phyloP scores from a whole-genome alignment of 53 echinoderm and acorn worm species.

The Zoroaster sp. region DNA sequence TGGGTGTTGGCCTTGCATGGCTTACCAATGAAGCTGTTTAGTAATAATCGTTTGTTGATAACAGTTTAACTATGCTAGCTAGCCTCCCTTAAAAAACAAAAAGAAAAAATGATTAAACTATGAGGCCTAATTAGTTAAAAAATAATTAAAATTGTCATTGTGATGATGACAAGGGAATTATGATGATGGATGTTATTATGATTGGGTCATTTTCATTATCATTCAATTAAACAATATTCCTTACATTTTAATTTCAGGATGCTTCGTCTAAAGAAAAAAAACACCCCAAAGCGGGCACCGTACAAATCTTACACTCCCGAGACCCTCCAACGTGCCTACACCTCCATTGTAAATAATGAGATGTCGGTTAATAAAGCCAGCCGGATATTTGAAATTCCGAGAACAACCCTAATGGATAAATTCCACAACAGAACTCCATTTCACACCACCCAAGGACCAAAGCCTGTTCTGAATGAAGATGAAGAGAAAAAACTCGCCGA shows the following conservation, averaged over 20 bases:
- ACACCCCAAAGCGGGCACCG: too few species aligned
- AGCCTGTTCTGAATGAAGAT: conserved; percentile 11
- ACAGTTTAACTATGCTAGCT: too few species aligned
- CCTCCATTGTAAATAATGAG: background rate
- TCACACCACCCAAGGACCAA: conserved; percentile 37
- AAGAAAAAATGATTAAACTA: too few species aligned
- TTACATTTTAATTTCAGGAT: background rate
- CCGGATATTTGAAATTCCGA: background rate
- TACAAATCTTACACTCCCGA: background rate
- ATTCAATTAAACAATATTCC: background rate
- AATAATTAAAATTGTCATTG: too few species aligned
- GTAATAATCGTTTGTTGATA: too few species aligned
- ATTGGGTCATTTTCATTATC: background rate
- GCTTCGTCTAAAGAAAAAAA: background rate
- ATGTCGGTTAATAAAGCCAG: background rate
- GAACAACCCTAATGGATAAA: conserved; percentile 18
- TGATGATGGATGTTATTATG: background rate
- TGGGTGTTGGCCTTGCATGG: too few species aligned
- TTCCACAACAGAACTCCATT: conserved; percentile 16
- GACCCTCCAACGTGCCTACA: background rate
- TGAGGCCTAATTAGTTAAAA: too few species aligned
- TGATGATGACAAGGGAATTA: background rate
- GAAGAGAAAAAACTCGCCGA: conserved; percentile 37
- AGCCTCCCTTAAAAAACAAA: too few species aligned
- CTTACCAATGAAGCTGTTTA: too few species aligned